A percentile compares a stretch with the other conserved stretches of the same genome.
phyloP scores from a whole-genome alignment of 2,888 invertebrate genomes.

The Chloromyia formosa region DNA sequence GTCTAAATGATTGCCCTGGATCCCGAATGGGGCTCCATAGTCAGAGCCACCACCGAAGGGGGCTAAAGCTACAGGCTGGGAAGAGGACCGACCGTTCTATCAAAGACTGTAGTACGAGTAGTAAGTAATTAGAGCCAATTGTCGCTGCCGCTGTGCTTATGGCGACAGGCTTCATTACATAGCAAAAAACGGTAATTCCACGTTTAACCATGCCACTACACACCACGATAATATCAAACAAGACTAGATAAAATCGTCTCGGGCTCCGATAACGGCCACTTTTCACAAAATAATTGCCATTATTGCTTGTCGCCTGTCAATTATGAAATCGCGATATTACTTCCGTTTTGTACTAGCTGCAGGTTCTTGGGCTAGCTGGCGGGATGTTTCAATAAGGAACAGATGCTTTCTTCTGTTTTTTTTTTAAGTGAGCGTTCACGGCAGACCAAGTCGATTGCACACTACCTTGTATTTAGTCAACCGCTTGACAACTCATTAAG shows the following conservation, averaged over 20 bases:
- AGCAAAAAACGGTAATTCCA: slow-evolving; percentile 29
- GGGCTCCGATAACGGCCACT: slow-evolving; percentile 19
- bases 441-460: no score
- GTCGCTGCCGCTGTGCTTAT: slow-evolving; percentile 39
- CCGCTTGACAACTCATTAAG: no score
- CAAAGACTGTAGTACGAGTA: slow-evolving; percentile 21
- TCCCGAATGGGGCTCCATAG: slow-evolving; percentile 4
- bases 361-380: slow-evolving; percentile 15
- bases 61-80: not conserved
- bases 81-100: slow-evolving; percentile 15
- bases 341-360: slow-evolving; percentile 23
- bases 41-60: not conserved
- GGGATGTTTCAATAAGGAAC: slow-evolving; percentile 4
- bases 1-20: slow-evolving; percentile 31
- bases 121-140: slow-evolving; percentile 37
- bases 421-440: slow-evolving; percentile 2
- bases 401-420: not conserved
- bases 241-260: slow-evolving; percentile 27
- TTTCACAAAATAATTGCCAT: slow-evolving; percentile 34
- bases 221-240: slow-evolving; percentile 30
- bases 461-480: no score
- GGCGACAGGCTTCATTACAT: not conserved
- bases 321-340: slow-evolving; percentile 36
- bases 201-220: slow-evolving; percentile 13
- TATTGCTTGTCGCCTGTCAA: slow-evolving; percentile 31